Evolutionary conservation across 1,140 invertebrate genomes (phyloP).

Genomic region (Anastatus disparis): DNA sequence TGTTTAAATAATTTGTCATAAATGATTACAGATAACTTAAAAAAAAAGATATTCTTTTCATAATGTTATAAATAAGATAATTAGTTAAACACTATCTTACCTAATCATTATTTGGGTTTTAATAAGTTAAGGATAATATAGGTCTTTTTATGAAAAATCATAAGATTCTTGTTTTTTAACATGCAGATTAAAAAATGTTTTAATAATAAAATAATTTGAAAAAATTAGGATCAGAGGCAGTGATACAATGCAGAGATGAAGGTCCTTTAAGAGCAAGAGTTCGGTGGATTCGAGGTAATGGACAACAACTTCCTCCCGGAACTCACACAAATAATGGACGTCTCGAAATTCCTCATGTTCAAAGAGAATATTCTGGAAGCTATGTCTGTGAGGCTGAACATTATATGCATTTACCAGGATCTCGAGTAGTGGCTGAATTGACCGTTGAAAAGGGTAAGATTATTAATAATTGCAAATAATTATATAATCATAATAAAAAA

Average conservation of each 20-base stretch:
- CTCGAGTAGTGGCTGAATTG: slow-evolving; percentile 72
- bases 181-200: neutral
- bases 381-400: slow-evolving; percentile 86
- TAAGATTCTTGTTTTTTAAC: neutral
- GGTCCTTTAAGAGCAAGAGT: slow-evolving; percentile 79
- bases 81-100: no score
- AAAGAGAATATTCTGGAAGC: slow-evolving; percentile 77
- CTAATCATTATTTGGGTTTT: neutral
- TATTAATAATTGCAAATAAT: no score
- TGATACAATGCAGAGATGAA: slow-evolving; percentile 92
- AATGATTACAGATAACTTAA: no score
- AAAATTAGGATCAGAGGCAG: slow-evolving; percentile 83
- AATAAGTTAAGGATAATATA: neutral
- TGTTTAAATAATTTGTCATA: no score
- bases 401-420: slow-evolving; percentile 71
- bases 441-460: slow-evolving; percentile 76
- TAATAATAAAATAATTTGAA: slow-evolving; percentile 27
- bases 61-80: no score
- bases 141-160: neutral
- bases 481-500: no score
- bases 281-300: slow-evolving; percentile 78
- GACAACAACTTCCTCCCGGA: slow-evolving; percentile 76
- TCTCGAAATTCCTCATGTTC: slow-evolving; percentile 86
- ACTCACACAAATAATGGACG: slow-evolving; percentile 79
- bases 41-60: no score